Conservation (phyloP, 2,113 vertebrate species). For the Tauraco erythrolophus region DNA sequence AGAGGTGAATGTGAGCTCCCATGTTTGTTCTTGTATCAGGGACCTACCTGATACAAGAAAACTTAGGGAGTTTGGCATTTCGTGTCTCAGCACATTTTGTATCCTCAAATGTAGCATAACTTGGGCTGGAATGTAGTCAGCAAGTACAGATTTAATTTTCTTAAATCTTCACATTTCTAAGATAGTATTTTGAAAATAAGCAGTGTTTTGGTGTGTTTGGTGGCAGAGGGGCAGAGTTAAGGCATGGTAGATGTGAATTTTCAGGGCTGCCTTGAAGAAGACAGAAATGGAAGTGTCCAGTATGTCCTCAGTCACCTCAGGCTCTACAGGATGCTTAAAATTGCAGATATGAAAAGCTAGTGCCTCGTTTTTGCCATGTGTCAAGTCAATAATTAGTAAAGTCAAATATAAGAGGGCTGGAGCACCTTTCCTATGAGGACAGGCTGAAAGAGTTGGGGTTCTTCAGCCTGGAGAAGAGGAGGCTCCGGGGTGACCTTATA, state of each 20-base stretch:
- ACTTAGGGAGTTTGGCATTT: not conserved
- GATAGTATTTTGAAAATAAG: not conserved
- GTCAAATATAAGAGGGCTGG: accelerated
- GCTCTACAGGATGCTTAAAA: not conserved
- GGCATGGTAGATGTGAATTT: accelerated
- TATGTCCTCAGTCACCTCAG: not conserved
- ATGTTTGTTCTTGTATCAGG: accelerated
- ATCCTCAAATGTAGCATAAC: not conserved
- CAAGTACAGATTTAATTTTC: not conserved
- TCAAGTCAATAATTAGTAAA: not conserved
- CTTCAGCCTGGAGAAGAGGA: no score
- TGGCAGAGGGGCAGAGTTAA: not conserved
- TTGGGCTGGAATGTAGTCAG: not conserved
- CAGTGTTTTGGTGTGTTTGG: not conserved
- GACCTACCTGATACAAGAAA: not conserved
- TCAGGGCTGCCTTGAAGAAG: not conserved
- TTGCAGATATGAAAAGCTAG: not conserved
- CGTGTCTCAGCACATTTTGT: not conserved
- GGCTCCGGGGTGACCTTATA: no score
- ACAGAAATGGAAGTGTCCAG: not conserved
- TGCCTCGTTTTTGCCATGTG: accelerated
- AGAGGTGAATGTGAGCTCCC: not conserved
- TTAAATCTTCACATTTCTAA: not conserved
- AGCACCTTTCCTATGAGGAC: no score
- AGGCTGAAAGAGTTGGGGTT: no score